Evolutionary conservation across 2,888 invertebrate species (phyloP), one percentile per base, ranked within the genome.

Genomic region (Zele albiditarsus): DNA sequence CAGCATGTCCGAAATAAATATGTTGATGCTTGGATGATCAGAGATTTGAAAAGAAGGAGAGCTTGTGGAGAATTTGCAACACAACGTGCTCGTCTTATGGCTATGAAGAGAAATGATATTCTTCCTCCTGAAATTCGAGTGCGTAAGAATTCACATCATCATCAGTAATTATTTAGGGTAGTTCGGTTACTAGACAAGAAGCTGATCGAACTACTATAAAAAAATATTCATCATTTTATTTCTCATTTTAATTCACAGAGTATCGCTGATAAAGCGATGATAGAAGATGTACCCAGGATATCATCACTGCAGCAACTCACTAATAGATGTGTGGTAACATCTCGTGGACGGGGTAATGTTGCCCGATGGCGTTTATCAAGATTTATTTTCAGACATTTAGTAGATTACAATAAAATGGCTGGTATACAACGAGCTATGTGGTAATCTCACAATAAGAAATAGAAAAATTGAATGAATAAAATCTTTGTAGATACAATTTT

Each of bases 361-460:
- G 88, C 91, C 66, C 93, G 94, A 72, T 99, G 96, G 94, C 92
- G 97, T 70, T 87, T 99, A 76, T 97, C 98, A 84, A 92, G 98
- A 85, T 96, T 98, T 79, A 93, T 97, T 5, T 99, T 96, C 92
- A 93, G 98, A 78, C 93, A 96, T 85, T 91, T 97, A 77, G 97
- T 97, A 0, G 99, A 99, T 91, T 95, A 98, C 89, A 98, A 98
- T 89, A 95, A 96, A 89, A 89, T 99, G 53, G 92, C 96, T 23
- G 98, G 98, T 53, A 94, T 98, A 0, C 97, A 97, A 88, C 92
- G 98, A 87, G 97, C 98, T n/a, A 95, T 95, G 92, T 99, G 98
- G 98, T 71, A 71, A 62, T 38, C 8, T 31, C 31, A 38, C 12
- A 71, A 1, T 62, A 20, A 62, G 2, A 1, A n/a, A 31, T 5